Percentiles rank a stretch among this genome's conserved stretches.
These are phyloP conservation scores for Gobio gobio DNA, from an alignment of 2,113 vertebrate genomes.

Conservation along the genomic window DNA sequence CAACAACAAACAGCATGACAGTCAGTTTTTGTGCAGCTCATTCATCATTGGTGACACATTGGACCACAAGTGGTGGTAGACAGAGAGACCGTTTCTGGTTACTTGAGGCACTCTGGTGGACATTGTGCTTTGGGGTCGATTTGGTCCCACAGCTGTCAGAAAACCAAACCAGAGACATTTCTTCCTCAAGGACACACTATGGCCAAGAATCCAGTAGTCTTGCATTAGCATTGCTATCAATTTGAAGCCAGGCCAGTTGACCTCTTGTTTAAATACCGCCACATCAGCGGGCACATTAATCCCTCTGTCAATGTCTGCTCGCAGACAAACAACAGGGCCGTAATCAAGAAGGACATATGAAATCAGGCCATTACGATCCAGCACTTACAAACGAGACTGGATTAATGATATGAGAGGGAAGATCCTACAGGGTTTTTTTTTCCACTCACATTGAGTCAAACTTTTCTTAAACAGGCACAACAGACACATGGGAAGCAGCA, in stretches of 20 bases:
- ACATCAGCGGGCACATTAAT: not conserved
- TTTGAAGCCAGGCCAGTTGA: conserved; percentile 9
- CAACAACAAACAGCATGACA: conserved; percentile 5
- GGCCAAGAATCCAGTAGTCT: not conserved
- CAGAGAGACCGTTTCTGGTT: conserved; percentile 17
- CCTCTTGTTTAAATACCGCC: not conserved
- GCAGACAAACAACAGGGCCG: not conserved
- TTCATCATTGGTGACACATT: conserved; percentile 33
- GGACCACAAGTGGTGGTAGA: conserved; percentile 24
- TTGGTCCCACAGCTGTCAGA: conserved; percentile 16
- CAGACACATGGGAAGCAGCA: not conserved
- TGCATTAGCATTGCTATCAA: not conserved
- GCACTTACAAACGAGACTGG: not conserved
- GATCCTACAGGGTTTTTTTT: not conserved
- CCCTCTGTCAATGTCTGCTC: not conserved
- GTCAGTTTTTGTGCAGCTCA: not conserved
- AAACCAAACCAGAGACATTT: conserved; percentile 30
- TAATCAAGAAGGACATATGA: conserved; percentile 13
- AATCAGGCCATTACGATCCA: not conserved
- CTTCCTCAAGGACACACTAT: conserved; percentile 5
- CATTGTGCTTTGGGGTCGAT: conserved; percentile 9
- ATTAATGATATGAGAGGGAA: conserved; percentile 6
- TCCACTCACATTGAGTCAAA: not conserved
- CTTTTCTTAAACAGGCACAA: not conserved
- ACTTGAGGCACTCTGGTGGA: not conserved